A percentile compares a stretch with the other conserved stretches of the same genome.
Conservation (phyloP, 2,113 vertebrate species). For the Tragelaphus strepsiceros region DNA sequence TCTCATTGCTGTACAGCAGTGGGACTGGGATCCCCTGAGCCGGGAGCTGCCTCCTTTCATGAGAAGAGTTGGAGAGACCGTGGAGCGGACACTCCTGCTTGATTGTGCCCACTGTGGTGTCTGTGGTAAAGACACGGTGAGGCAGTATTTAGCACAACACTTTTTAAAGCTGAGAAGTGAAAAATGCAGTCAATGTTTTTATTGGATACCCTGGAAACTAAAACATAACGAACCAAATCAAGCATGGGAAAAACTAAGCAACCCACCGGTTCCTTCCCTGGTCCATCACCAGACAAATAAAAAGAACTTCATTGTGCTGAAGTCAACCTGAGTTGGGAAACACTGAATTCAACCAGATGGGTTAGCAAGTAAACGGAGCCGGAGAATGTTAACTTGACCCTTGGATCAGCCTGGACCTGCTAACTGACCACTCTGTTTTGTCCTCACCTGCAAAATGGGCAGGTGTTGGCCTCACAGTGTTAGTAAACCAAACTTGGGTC, state of each 20-base stretch:
- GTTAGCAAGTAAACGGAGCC: background rate
- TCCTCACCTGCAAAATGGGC: background rate
- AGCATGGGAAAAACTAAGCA: background rate
- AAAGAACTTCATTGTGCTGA: background rate
- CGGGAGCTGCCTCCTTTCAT: background rate
- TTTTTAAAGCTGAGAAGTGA: background rate
- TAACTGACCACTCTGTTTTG: background rate
- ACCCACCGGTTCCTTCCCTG: background rate
- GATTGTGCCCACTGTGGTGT: background rate
- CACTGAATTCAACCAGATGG: background rate
- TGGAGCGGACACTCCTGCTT: background rate
- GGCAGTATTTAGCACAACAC: background rate
- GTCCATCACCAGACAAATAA: background rate
- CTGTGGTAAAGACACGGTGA: background rate
- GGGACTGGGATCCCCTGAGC: background rate
- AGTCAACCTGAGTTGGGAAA: background rate
- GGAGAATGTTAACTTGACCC: fast-evolving
- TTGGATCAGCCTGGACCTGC: background rate
- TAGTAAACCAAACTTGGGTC: background rate
- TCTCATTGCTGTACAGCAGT: fast-evolving
- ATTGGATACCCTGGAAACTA: background rate
- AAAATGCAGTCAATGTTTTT: background rate
- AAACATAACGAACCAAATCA: background rate
- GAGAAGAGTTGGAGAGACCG: background rate
- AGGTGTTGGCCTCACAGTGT: fast-evolving